Base-by-base conservation (phyloP, 2,797 vertebrate genomes). In the Sebastes vulpes region DNA sequence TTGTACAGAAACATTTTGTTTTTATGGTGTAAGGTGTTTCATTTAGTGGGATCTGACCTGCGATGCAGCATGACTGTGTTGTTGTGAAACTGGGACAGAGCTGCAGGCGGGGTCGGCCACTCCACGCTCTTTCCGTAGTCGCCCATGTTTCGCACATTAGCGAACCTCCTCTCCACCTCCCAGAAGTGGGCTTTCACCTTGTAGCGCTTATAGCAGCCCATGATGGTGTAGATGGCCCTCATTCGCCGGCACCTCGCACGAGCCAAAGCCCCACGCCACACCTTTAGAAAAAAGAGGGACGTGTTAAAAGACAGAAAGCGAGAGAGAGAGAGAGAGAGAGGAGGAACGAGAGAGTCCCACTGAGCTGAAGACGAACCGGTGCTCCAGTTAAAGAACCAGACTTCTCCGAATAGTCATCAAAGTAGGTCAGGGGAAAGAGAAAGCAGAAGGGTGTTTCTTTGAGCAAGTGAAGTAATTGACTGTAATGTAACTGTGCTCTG, bases 201-300 rank as follows among this genome's bases (percentile, higher is more conserved):
- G 95, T 97, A 96, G 66, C 96, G 95, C 89, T 97, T 97, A 91
- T 97, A 99, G 81, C 90, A 95, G 52, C 94, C 93, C 97, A 98
- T 98, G 93, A 99, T 97, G 87, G 92, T 28, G 76, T 97, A 98
- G 79, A 97, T 70, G 1, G 98, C 97, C 1, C 94, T 93, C 86
- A 99, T 95, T 9, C 84, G 82, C 4, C 92, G 90, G 85, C 97
- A 98, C 6, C 89, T 93, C 87, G 89, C 93, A 0, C 98, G 95
- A 0, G 97, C 98, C 69, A 98, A 80, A 3, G 98, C 96, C 0
- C 98, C 98, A 0, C 98, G 96, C 98, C 98, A 98, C 0, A 98
- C 96, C 98, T 94, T 65, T 0, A 3, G 8, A 28, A n/a, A 16
- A 46, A 53, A 77, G 32, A 35, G 12, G 42, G 53, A 38, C 1